Conservation (phyloP, 2,888 invertebrate species). For the Scaptomyza caliginosa region DNA sequence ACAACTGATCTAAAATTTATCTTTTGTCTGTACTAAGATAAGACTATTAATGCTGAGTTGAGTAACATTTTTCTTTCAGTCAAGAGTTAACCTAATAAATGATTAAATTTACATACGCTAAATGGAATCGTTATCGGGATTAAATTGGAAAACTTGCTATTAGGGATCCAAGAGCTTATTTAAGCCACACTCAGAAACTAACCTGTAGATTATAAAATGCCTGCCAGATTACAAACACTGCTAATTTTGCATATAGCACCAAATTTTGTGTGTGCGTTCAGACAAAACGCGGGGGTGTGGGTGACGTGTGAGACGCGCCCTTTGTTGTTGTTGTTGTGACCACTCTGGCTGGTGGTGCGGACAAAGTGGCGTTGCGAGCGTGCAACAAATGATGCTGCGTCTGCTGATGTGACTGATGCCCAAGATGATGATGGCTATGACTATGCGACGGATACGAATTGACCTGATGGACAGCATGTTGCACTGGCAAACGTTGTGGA, state of each 20-base stretch:
- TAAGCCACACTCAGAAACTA: conserved; percentile 13
- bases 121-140: background rate
- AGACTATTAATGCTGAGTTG: too few species aligned
- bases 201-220: conserved; percentile 28
- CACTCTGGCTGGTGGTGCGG: conserved; percentile 11
- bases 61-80: too few species aligned
- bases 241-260: conserved; percentile 2
- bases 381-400: conserved; percentile 32
- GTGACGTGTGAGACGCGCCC: background rate
- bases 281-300: conserved; percentile 25
- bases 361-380: conserved; percentile 11
- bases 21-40: background rate
- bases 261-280: background rate
- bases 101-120: too few species aligned
- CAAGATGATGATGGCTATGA: background rate
- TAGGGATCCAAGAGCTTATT: background rate
- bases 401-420: background rate
- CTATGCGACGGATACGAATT: conserved; percentile 6
- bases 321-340: conserved; percentile 6
- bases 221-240: background rate
- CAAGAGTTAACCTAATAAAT: too few species aligned
- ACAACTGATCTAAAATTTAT: background rate
- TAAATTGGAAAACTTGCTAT: background rate
- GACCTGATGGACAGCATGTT: conserved; percentile 3
- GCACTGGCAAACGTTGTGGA: conserved; percentile 15